Percentiles rank a stretch among this genome's conserved stretches.
Evolutionary conservation across 2,888 invertebrate species (phyloP).

Genomic region (Parelbella ahira): DNA sequence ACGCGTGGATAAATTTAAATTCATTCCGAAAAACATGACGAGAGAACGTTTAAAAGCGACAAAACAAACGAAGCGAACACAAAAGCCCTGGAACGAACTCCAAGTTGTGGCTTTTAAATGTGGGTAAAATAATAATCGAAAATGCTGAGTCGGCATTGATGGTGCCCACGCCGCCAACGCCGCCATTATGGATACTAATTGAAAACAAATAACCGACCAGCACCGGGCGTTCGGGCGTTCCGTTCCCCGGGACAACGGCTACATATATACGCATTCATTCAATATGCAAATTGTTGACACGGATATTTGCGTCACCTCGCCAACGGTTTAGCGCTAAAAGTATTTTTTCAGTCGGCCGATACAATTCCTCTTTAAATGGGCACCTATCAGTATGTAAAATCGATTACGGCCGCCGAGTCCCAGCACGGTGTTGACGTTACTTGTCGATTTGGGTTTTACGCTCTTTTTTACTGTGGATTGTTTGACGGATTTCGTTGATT

Average conservation of each 20-base stretch:
- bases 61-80: not conserved
- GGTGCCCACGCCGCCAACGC: too few species aligned
- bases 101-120: slow-evolving; percentile 9
- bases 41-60: too few species aligned
- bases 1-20: too few species aligned
- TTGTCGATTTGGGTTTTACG: too few species aligned
- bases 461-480: too few species aligned
- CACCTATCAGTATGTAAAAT: too few species aligned
- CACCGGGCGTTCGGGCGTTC: not conserved
- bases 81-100: not conserved
- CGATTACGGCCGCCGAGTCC: too few species aligned
- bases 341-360: slow-evolving; percentile 7
- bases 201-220: slow-evolving; percentile 19
- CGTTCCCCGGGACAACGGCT: not conserved
- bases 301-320: slow-evolving; percentile 1
- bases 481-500: too few species aligned
- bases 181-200: slow-evolving; percentile 15
- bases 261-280: not conserved
- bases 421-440: too few species aligned
- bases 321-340: not conserved
- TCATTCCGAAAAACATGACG: too few species aligned
- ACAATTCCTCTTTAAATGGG: too few species aligned
- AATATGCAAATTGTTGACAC: slow-evolving; percentile 11
- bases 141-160: slow-evolving; percentile 9
- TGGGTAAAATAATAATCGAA: slow-evolving; percentile 11